A percentile compares a stretch with the other conserved stretches of the same genome.
Evolutionary conservation across 2,888 invertebrate genomes (phyloP).

Genomic region (Amblyteles armatorius): DNA sequence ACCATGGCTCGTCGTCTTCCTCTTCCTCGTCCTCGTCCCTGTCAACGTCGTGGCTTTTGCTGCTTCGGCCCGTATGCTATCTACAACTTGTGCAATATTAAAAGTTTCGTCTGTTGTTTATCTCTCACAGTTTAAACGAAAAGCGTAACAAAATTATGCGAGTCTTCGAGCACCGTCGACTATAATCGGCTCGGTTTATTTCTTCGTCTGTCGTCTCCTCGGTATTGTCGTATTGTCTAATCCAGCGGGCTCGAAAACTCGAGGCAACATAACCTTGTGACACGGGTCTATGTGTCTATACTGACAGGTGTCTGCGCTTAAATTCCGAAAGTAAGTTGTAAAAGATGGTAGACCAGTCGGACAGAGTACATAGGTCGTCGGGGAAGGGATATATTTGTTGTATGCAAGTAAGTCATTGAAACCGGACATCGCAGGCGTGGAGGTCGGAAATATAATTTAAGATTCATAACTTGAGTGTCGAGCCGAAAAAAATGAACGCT

Average conservation of each 20-base stretch:
- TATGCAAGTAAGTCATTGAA: background rate
- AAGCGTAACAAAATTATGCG: background rate
- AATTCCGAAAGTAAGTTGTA: constrained; percentile 5
- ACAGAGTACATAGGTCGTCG: background rate
- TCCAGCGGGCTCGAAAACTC: background rate
- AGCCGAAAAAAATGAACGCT: background rate
- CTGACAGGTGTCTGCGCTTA: constrained; percentile 8
- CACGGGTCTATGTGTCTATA: background rate
- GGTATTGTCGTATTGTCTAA: background rate
- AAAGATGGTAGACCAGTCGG: background rate
- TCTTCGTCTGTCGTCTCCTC: constrained; percentile 6
- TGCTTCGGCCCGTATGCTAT: constrained; percentile 15
- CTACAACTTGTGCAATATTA: constrained; percentile 33
- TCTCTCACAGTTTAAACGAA: background rate
- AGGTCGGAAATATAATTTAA: background rate
- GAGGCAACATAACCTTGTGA: constrained; percentile 20
- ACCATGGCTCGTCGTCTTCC: constrained; percentile 10
- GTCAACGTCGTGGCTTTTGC: background rate
- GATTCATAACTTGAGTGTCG: background rate
- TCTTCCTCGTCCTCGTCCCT: too few relatives aligned
- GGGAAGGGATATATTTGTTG: background rate
- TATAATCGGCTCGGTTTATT: constrained; percentile 1
- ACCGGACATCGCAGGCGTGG: background rate
- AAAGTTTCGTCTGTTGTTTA: background rate
- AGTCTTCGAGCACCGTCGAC: background rate